These are phyloP conservation scores for Erpornis zantholeuca DNA, from an alignment of 2,113 vertebrate genomes.

Conservation along the genomic window DNA sequence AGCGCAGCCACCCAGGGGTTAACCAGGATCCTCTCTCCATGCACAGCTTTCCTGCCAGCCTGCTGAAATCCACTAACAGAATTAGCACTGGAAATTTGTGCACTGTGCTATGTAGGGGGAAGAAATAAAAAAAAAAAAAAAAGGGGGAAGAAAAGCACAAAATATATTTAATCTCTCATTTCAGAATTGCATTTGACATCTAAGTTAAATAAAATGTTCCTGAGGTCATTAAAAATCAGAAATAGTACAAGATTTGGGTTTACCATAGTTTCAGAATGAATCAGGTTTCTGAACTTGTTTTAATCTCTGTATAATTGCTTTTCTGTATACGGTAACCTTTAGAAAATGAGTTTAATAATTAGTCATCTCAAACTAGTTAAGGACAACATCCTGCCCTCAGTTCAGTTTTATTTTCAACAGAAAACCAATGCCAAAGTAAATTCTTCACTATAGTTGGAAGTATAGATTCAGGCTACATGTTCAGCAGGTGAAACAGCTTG, in stretches of 20 bases:
- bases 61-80: conserved; percentile 42
- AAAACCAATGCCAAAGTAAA: conserved; percentile 51
- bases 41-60: not conserved
- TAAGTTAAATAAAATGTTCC: conserved; percentile 71
- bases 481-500: not conserved
- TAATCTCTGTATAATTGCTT: conserved; percentile 61
- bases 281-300: conserved; percentile 70
- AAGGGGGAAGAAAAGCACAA: not conserved
- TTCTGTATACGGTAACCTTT: conserved; percentile 77
- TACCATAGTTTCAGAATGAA: conserved; percentile 78
- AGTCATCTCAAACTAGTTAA: conserved; percentile 76
- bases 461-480: not conserved
- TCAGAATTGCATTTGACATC: conserved; percentile 63
- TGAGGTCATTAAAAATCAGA: conserved; percentile 73
- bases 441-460: conserved; percentile 12
- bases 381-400: conserved; percentile 72
- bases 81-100: conserved; percentile 41
- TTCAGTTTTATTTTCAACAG: conserved; percentile 71
- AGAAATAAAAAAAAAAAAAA: not conserved
- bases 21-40: not conserved
- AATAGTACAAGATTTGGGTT: conserved; percentile 66
- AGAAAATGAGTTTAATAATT: conserved; percentile 77
- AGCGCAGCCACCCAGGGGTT: not conserved
- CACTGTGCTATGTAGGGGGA: not conserved
- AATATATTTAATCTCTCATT: conserved; percentile 62